Conservation (phyloP, 2,797 vertebrate genomes). For the Oophaga sylvatica region DNA sequence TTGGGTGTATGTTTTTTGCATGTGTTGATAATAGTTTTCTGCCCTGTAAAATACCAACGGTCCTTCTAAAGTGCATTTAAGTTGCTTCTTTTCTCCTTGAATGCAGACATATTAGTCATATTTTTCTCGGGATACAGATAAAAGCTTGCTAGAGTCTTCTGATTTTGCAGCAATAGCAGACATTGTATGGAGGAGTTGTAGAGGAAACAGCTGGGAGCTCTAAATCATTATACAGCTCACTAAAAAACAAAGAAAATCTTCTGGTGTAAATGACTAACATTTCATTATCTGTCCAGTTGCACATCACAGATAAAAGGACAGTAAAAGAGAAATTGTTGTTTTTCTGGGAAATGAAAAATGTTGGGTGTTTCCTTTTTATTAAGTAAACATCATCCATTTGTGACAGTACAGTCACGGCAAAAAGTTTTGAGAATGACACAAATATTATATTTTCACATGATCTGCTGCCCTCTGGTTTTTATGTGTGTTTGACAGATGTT, state of each 20-base stretch:
- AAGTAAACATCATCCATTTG: not conserved
- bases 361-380: not conserved
- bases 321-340: not conserved
- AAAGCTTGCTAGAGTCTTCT: conserved; percentile 4
- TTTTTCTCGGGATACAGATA: not conserved
- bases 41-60: not conserved
- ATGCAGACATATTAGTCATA: too few species aligned
- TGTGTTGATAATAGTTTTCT: not conserved
- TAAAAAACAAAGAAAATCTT: conserved; percentile 26
- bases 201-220: conserved; percentile 33
- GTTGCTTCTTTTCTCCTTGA: not conserved
- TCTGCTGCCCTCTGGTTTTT: too few species aligned
- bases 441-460: too few species aligned
- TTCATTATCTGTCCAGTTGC: conserved; percentile 10
- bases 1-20: not conserved
- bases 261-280: conserved; percentile 6
- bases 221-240: conserved; percentile 1
- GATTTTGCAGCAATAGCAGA: not conserved
- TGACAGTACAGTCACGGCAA: too few species aligned
- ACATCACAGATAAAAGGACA: not conserved
- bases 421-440: too few species aligned
- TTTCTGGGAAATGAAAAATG: not conserved
- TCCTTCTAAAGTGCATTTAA: not conserved
- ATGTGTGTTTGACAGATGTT: too few species aligned
- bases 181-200: conserved; percentile 20